Evolutionary conservation across 2,888 invertebrate species (phyloP).

Genomic region (Perizoma flavofasciatum): DNA sequence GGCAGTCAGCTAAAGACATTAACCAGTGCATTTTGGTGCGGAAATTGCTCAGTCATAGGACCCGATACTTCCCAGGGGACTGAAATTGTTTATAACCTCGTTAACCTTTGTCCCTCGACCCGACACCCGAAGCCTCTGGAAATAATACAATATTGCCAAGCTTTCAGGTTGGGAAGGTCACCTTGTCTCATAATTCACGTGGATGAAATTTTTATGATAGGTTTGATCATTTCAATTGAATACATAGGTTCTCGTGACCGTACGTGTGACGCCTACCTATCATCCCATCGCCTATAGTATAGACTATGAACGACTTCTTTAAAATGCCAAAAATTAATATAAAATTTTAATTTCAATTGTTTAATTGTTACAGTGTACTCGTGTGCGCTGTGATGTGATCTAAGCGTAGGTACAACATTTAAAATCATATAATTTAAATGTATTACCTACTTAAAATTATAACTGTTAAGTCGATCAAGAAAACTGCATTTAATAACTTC

Average conservation of each 20-base stretch:
- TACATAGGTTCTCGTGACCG: neutral
- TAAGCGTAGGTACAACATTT: too few relatives aligned
- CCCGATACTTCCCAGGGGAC: conserved; percentile 10
- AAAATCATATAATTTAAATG: too few relatives aligned
- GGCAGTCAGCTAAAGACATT: neutral
- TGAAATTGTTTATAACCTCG: conserved; percentile 17
- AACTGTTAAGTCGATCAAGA: too few relatives aligned
- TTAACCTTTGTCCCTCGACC: conserved; percentile 18
- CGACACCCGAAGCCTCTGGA: conserved; percentile 6
- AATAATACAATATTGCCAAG: conserved; percentile 8
- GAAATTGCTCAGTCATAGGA: conserved; percentile 4
- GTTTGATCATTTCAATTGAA: neutral
- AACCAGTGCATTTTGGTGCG: neutral
- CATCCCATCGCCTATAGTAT: neutral
- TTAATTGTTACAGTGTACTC: too few relatives aligned
- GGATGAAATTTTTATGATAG: neutral
- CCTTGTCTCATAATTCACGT: neutral
- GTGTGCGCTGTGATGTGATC: too few relatives aligned
- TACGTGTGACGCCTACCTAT: neutral
- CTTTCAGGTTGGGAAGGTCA: conserved; percentile 3
- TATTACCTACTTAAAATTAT: too few relatives aligned
- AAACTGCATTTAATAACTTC: too few relatives aligned
- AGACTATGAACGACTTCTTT: too few relatives aligned
- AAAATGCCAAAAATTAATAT: too few relatives aligned
- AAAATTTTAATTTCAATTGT: too few relatives aligned